These are phyloP conservation scores for Phanerotoma sp. DNA, from an alignment of 2,888 invertebrate genomes.

Conservation along the genomic window DNA sequence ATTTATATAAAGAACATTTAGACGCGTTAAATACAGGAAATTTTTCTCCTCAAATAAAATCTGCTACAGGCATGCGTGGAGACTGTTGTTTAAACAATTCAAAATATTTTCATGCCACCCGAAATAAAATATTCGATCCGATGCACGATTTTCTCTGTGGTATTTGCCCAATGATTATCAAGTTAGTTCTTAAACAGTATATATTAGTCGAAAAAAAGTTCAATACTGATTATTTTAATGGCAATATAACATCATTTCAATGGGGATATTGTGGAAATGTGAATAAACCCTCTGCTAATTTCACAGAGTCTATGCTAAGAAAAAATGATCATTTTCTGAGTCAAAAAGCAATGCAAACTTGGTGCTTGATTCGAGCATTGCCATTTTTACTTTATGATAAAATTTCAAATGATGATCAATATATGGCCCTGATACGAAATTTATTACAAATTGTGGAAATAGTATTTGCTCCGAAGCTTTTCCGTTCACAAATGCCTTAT, in stretches of 20 bases:
- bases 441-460: neutral
- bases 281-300: neutral
- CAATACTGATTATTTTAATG: neutral
- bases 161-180: neutral
- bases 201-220: neutral
- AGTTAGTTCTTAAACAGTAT: neutral
- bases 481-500: neutral
- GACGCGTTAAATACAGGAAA: neutral
- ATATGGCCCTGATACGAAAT: neutral
- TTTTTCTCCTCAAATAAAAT: neutral
- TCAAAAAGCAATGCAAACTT: neutral
- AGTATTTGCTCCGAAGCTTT: neutral
- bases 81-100: neutral
- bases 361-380: neutral
- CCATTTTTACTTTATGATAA: neutral
- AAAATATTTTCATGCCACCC: neutral
- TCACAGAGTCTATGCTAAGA: neutral
- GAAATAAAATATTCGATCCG: neutral
- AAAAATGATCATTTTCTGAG: neutral
- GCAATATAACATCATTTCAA: neutral
- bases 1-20: neutral
- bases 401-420: neutral
- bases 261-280: neutral
- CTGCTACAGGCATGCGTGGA: neutral
- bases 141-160: neutral